Conservation (phyloP, 1,140 invertebrate genomes). For the Aphelinus certus region DNA sequence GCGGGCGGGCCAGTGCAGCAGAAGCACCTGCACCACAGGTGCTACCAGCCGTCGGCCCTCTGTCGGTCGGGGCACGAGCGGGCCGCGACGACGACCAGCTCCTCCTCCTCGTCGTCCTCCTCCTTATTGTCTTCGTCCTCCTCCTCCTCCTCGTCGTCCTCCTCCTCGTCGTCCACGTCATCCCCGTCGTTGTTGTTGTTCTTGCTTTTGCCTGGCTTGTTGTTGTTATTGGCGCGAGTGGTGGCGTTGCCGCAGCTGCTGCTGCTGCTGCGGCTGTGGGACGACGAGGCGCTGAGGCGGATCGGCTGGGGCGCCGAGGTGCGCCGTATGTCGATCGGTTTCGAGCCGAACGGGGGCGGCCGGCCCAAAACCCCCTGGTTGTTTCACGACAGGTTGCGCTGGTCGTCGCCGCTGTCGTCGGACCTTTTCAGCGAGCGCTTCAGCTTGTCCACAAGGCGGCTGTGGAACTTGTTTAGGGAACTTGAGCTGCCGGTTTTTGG, state of each 20-base stretch:
- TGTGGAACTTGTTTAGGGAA: conserved; percentile 86
- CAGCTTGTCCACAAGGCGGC: conserved; percentile 83
- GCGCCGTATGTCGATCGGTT: conserved; percentile 61
- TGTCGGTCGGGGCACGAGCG: conserved; percentile 39
- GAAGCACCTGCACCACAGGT: no score
- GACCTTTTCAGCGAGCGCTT: conserved; percentile 77
- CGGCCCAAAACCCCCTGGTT: conserved; percentile 60
- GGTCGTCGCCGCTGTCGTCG: conserved; percentile 70
- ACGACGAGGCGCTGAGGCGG: conserved; percentile 10
- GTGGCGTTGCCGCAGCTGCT: not conserved
- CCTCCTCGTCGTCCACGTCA: not conserved
- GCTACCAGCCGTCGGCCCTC: no score
- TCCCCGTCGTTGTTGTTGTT: no score
- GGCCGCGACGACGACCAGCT: not conserved
- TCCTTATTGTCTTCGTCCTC: conserved; percentile 15
- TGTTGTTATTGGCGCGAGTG: conserved; percentile 29
- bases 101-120: not conserved
- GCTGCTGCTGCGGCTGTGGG: conserved; percentile 16
- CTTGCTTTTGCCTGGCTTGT: not conserved
- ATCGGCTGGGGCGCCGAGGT: conserved; percentile 56
- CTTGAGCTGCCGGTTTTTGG: conserved; percentile 68
- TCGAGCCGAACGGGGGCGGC: conserved; percentile 58
- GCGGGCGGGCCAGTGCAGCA: no score
- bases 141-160: not conserved
- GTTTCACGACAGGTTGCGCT: conserved; percentile 65